Conservation (phyloP, 2,888 invertebrate genomes). For the Dolichomitus sp. region DNA sequence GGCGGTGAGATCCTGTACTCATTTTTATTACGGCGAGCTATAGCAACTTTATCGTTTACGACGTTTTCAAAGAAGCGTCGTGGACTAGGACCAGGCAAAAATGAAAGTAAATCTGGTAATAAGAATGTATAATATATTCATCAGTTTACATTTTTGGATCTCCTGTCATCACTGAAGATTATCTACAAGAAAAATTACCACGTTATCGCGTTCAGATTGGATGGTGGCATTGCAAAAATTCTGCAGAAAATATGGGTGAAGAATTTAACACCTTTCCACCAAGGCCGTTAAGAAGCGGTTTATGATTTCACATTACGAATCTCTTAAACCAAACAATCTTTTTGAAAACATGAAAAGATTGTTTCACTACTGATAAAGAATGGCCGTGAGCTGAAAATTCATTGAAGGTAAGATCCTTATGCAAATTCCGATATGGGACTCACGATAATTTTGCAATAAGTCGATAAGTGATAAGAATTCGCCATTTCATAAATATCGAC, state of each 20-base stretch:
- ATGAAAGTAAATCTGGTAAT: background rate
- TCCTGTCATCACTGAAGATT: background rate
- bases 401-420: background rate
- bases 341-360: background rate
- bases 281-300: background rate
- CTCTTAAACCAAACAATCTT: conserved; percentile 17
- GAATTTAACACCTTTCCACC: background rate
- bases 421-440: background rate
- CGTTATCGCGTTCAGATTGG: background rate
- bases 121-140: too few species aligned
- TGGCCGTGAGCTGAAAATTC: conserved; percentile 1
- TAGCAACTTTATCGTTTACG: conserved; percentile 37
- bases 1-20: conserved; percentile 15
- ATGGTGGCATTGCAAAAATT: background rate
- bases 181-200: too few species aligned
- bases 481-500: background rate
- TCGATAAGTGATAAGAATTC: conserved; percentile 49
- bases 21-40: conserved; percentile 22
- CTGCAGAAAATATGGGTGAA: background rate
- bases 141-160: background rate
- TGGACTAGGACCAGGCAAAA: background rate
- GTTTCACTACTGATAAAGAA: conserved; percentile 18
- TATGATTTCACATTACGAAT: background rate
- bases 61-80: conserved; percentile 20
- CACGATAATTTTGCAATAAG: conserved; percentile 15